Base-by-base conservation (phyloP, 2,797 vertebrate species). In the Typhlichthys subterraneus region DNA sequence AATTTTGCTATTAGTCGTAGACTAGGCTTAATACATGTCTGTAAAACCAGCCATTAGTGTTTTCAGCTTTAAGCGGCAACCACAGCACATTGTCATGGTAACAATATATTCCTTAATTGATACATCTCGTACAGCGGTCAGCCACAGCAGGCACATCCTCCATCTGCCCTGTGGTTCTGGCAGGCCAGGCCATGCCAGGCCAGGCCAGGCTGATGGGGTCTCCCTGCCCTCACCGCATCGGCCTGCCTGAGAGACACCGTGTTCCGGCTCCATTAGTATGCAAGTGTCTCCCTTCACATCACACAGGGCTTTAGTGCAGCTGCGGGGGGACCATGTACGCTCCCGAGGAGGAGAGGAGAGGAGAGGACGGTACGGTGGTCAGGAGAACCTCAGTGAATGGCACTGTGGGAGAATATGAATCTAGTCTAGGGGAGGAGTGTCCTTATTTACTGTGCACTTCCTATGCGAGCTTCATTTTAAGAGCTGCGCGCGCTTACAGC, bases 221-320 rank as follows among this genome's bases (percentile, higher is more conserved):
- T 83, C 74, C 61, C 57, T 80, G 74, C 74, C 68, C 63, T 77
- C 61, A 69, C 81, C 79, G 82, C 13, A 61, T 74, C 56, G 75
- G 69, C 59, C 78, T 77, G 81, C 80, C 83, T 80, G 73, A 84
- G 80, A 84, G 75, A 74, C 59, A 82, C 69, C 76, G 75, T 81
- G 66, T 80, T 80, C 68, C 73, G 70, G 51, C 79, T 12, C 65
- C 67, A 90, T 91, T 91, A 90, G 90, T 88, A 90, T 91, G 87
- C 90, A 87, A 82, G 83, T 17, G 77, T 82, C 81, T 84, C 80
- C 63, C 84, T 85, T 75, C 77, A 81, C 78, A 89, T 88, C 88
- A 82, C 88, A 87, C 85, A 78, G 72, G 77, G 80, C 86, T 89
- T 83, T 85, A 79, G 76, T 85, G 89, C 88, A 91, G 89, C 87